These are phyloP conservation scores for Campopleginae sp. DNA, from an alignment of 2,888 invertebrate species.

Conservation along the genomic window DNA sequence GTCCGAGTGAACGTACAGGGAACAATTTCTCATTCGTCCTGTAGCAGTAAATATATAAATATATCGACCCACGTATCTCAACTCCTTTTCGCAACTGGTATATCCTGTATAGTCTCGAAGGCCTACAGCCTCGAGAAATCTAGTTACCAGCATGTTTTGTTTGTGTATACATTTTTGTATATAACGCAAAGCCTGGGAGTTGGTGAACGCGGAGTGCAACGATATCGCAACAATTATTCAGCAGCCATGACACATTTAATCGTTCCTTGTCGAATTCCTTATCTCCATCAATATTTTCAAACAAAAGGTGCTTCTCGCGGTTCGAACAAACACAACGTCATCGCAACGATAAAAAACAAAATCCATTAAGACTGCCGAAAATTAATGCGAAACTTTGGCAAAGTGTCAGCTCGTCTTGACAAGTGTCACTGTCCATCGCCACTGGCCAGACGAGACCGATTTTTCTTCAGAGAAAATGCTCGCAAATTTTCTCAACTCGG, in stretches of 20 bases:
- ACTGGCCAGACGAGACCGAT: no score
- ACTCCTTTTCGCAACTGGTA: conserved; percentile 57
- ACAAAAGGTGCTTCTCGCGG: not conserved
- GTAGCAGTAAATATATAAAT: conserved; percentile 20
- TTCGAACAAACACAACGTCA: not conserved
- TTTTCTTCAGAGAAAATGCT: no score
- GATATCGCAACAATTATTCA: conserved; percentile 52
- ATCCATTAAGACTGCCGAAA: not conserved
- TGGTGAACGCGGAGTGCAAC: conserved; percentile 34
- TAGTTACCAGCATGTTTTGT: not conserved
- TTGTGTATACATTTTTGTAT: not conserved
- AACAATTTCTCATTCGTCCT: conserved; percentile 52
- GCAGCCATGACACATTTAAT: conserved; percentile 59
- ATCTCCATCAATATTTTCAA: conserved; percentile 8
- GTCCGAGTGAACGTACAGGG: conserved; percentile 58
- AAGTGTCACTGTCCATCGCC: no score
- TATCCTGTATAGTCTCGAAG: conserved; percentile 45
- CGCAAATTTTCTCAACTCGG: no score
- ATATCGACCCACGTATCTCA: conserved; percentile 9
- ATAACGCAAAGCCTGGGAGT: conserved; percentile 34
- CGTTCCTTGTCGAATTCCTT: conserved; percentile 32
- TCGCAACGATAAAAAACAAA: not conserved
- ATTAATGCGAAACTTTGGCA: no score
- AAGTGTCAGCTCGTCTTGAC: no score
- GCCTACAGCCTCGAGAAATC: conserved; percentile 55